These are phyloP conservation scores for Astur gentilis DNA, from an alignment of 2,113 vertebrate genomes.

Conservation along the genomic window DNA sequence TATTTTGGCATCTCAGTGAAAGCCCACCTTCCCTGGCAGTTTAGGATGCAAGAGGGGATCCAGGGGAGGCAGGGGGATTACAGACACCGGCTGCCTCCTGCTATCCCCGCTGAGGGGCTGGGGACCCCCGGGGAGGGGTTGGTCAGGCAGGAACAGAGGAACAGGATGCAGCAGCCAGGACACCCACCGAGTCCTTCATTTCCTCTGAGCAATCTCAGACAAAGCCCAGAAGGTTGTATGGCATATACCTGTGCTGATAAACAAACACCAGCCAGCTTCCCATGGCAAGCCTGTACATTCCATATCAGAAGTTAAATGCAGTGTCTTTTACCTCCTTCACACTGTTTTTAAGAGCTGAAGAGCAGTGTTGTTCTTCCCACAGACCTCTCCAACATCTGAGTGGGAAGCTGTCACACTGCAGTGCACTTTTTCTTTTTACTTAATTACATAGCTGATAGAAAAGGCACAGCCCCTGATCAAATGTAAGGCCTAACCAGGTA, in stretches of 20 bases:
- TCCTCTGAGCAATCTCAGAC: background rate
- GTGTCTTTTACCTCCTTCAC: background rate
- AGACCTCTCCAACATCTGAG: background rate
- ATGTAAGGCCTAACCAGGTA: background rate
- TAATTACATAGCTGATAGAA: background rate
- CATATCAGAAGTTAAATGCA: background rate
- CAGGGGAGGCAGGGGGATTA: rapidly evolving
- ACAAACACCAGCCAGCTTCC: background rate
- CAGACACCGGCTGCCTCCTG: background rate
- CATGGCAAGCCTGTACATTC: background rate
- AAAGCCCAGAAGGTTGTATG: background rate
- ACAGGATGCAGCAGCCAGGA: background rate
- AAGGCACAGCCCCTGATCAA: background rate
- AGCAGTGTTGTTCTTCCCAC: background rate
- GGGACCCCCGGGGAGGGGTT: background rate
- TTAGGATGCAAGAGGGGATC: background rate
- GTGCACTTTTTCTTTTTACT: background rate
- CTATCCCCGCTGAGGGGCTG: background rate
- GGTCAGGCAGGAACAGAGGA: background rate
- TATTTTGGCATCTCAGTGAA: background rate
- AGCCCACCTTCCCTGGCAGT: background rate
- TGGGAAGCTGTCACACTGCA: background rate
- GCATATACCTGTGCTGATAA: no score
- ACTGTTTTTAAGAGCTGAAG: background rate
- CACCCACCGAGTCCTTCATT: background rate